phyloP scores from a whole-genome alignment of 2,113 vertebrate genomes.

The Chloropsis hardwickii region DNA sequence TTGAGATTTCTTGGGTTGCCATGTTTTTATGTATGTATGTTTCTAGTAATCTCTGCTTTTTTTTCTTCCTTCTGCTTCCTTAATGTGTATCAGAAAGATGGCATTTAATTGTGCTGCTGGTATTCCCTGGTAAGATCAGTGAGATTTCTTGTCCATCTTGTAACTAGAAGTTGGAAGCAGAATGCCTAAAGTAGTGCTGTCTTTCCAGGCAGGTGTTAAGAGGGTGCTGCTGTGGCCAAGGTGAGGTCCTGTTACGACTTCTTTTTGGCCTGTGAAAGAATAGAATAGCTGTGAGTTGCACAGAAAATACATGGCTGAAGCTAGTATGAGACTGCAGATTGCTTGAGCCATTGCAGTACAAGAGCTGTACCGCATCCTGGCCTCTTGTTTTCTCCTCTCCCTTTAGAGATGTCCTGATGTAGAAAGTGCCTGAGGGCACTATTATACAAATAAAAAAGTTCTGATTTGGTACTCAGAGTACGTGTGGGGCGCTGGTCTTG shows the following conservation, averaged over 20 bases:
- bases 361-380: not conserved
- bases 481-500: accelerated
- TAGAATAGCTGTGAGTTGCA: not conserved
- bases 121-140: not conserved
- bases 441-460: accelerated
- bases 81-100: not conserved
- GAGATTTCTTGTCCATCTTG: not conserved
- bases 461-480: not conserved
- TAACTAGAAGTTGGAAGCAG: not conserved
- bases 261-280: not conserved
- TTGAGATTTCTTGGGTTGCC: not conserved
- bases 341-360: not conserved
- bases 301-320: not conserved
- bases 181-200: not conserved
- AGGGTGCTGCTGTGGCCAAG: not conserved
- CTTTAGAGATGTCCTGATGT: not conserved
- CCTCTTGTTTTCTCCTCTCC: not conserved
- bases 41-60: not conserved
- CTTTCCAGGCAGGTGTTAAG: not conserved
- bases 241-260: not conserved
- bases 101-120: not conserved
- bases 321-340: not conserved
- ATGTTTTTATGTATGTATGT: not conserved
- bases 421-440: not conserved
- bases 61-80: not conserved